phyloP scores from a whole-genome alignment of 1,140 invertebrate species.

The Tetraneura akinire region DNA sequence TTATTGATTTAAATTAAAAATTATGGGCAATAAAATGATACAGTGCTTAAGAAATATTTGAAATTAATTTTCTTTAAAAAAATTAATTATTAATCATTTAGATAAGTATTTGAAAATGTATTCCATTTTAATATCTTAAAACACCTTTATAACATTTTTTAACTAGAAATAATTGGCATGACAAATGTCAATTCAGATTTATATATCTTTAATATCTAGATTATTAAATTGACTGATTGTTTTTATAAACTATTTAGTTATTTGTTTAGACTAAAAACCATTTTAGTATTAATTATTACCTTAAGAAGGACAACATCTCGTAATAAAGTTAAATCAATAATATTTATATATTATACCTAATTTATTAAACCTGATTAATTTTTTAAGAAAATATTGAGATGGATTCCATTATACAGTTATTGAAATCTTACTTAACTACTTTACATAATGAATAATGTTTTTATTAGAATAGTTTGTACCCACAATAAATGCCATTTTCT shows the following conservation, averaged over 20 bases:
- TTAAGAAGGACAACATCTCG: background rate
- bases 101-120: background rate
- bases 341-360: background rate
- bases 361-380: background rate
- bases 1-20: too few relatives aligned
- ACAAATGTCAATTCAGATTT: background rate
- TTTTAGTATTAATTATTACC: slow-evolving; percentile 6
- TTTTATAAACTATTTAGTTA: background rate
- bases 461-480: background rate
- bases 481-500: background rate
- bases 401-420: background rate
- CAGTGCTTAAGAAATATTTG: background rate
- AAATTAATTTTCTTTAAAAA: background rate
- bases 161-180: background rate
- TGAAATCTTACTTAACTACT: slow-evolving; percentile 6
- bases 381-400: background rate
- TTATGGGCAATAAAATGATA: too few relatives aligned
- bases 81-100: background rate
- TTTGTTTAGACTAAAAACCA: slow-evolving; percentile 5
- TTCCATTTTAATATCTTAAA: background rate
- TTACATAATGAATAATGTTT: background rate
- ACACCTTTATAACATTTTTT: background rate
- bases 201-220: background rate
- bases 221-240: slow-evolving; percentile 21
- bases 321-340: background rate